phyloP scores from a whole-genome alignment of 2,113 vertebrate genomes.

The Tragelaphus buxtoni region DNA sequence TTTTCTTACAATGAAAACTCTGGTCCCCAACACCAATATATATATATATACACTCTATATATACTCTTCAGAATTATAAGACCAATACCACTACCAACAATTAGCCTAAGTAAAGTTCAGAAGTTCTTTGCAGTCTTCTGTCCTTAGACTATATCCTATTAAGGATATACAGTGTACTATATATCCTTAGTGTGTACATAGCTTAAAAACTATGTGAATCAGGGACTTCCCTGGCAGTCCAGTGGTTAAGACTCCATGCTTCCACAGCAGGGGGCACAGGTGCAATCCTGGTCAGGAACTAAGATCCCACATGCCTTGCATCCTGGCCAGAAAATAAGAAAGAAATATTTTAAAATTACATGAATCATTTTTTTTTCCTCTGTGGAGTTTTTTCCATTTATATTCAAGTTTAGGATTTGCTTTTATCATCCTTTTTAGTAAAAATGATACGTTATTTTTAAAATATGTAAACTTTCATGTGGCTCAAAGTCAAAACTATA shows the following conservation, averaged over 20 bases:
- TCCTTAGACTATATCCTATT: background rate
- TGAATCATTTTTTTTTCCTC: background rate
- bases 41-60: background rate
- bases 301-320: background rate
- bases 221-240: background rate
- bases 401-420: background rate
- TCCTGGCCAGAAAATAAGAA: background rate
- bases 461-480: background rate
- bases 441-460: background rate
- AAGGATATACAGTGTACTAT: background rate
- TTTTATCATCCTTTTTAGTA: background rate
- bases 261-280: background rate
- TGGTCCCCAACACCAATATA: background rate
- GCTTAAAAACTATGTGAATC: background rate
- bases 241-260: background rate
- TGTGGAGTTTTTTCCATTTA: background rate
- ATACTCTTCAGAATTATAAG: background rate
- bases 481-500: background rate
- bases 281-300: background rate
- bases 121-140: background rate
- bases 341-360: background rate
- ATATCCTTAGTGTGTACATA: no score
- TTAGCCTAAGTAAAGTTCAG: background rate
- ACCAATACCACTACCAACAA: background rate
- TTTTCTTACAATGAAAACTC: background rate